Base-by-base conservation (phyloP, 1,140 invertebrate genomes). In the Bradysia coprophila region DNA sequence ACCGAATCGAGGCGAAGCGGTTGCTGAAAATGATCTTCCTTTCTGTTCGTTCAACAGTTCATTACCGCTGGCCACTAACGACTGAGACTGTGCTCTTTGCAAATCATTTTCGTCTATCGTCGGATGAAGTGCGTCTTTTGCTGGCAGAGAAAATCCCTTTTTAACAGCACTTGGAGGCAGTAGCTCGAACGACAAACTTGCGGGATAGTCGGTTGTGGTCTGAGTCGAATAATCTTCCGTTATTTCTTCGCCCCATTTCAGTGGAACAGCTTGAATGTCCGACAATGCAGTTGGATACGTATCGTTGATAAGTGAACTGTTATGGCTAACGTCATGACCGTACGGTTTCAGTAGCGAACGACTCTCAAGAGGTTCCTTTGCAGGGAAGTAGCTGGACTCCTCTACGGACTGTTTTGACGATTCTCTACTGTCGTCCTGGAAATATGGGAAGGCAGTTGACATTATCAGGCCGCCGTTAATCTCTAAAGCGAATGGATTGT, bases 401-500 rank as follows among this genome's bases (percentile, higher is more conserved):
- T 28, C 24, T 28, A 28, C 6, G 6, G 24, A 8, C 13, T 28
- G 24, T 6, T 28, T 28, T 6, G 24, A 8, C 24, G 24, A 8
- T 28, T 28, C 24, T 28, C 6, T 8, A 48, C 56, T 63, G 2
- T 59, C 55, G 32, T 62, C 47, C n/a, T 46, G 19, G 2, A 39
- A 23, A 36, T 50, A 45, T 13, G 47, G 44, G 24, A 36, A 22
- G 31, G 43, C 45, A 1, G 57, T 61, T 1, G 57, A 52, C 4
- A 40, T 42, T 19, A 54, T 52, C 33, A 63, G 54, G 15, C 57
- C 57, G 36, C 54, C 54, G 40, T 67, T 66, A 4, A 67, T 59
- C 46, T 63, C 64, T 4, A 53, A 46, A 2, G 66, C 64, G 19
- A 65, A 45, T 2, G 50, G 63, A 43, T 63, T 57, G 42, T 49